phyloP scores from a whole-genome alignment of 1,140 invertebrate genomes.

The Saccostrea cuccullata region DNA sequence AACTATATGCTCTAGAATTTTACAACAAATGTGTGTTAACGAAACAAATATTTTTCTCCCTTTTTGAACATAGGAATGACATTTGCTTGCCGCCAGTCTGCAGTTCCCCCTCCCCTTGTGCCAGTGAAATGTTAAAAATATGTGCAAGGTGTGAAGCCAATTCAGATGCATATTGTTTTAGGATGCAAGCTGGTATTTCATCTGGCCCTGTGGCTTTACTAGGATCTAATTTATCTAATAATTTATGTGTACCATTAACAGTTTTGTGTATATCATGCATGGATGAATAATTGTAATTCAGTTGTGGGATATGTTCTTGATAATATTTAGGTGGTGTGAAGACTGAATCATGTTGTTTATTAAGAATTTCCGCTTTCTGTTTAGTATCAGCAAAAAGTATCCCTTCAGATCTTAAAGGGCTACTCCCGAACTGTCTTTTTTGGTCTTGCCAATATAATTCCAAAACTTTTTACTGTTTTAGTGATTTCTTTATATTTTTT shows the following conservation, averaged over 20 bases:
- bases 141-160: slow-evolving; percentile 10
- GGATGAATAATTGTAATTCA: background rate
- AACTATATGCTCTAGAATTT: no score
- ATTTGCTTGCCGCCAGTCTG: slow-evolving; percentile 38
- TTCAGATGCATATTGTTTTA: slow-evolving; percentile 30
- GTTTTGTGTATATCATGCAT: background rate
- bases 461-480: no score
- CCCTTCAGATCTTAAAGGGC: background rate
- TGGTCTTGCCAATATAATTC: background rate
- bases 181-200: slow-evolving; percentile 34
- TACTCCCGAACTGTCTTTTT: no score
- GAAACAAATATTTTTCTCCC: slow-evolving; percentile 29
- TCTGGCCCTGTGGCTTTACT: slow-evolving; percentile 44
- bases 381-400: background rate
- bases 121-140: slow-evolving; percentile 31
- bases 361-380: background rate
- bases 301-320: background rate
- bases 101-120: slow-evolving; percentile 10
- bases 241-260: background rate
- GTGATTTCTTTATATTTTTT: no score
- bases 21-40: slow-evolving; percentile 17
- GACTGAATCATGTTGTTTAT: background rate
- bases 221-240: slow-evolving; percentile 3
- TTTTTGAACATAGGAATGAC: slow-evolving; percentile 35
- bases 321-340: background rate